Conservation (phyloP, 2,797 vertebrate species). For the Salmo trutta region DNA sequence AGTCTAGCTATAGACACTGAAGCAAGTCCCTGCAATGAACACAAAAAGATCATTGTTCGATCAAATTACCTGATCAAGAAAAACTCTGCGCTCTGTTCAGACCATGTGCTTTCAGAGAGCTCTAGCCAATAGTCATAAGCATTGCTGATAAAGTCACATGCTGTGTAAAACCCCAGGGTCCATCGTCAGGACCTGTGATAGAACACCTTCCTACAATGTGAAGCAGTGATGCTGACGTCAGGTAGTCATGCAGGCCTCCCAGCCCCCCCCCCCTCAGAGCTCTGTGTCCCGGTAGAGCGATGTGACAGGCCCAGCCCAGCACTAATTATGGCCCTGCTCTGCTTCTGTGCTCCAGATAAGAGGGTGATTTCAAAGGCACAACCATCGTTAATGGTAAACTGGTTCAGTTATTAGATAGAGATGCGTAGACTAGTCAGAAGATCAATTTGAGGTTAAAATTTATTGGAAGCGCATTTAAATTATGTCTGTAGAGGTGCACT, state of each 20-base stretch:
- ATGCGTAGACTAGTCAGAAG: neutral
- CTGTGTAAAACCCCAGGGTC: neutral
- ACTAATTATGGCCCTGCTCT: conserved; percentile 74
- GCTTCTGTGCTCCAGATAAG: conserved; percentile 72
- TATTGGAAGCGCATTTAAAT: neutral
- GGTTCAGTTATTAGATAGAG: conserved; percentile 9
- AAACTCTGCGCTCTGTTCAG: neutral
- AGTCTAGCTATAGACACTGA: neutral
- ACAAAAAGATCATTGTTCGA: neutral
- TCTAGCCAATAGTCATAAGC: neutral
- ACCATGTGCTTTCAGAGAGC: neutral
- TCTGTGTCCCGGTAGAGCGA: conserved; percentile 55
- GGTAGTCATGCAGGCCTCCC: conserved; percentile 18
- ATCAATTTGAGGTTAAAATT: neutral
- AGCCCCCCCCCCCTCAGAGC: conserved; percentile 31
- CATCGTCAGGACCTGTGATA: neutral
- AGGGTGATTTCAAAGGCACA: conserved; percentile 59
- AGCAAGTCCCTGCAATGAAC: neutral
- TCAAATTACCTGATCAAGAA: neutral
- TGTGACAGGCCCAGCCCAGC: conserved; percentile 68
- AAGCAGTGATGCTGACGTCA: conserved; percentile 25
- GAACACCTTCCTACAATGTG: neutral
- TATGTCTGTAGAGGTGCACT: neutral
- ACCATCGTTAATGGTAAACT: neutral
- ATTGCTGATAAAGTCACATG: neutral